Evolutionary conservation across 2,113 vertebrate genomes (phyloP).

Genomic region (Perca fluviatilis): DNA sequence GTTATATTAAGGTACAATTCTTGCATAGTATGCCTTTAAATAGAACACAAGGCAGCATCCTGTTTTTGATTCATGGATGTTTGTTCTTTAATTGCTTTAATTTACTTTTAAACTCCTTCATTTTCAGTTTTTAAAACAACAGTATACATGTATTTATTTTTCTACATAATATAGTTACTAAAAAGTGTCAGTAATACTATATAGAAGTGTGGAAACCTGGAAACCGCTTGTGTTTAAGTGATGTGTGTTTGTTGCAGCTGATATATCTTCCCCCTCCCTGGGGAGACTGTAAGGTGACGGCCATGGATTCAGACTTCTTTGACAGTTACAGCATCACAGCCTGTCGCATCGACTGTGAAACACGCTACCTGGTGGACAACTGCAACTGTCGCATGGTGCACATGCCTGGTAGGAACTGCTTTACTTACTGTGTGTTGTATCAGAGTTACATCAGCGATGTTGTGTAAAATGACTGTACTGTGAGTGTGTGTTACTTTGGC

Average conservation of each 20-base stretch:
- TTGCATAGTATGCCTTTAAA: not conserved
- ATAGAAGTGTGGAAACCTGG: not conserved
- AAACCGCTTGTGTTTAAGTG: not conserved
- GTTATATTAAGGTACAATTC: no score
- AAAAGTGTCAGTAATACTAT: not conserved
- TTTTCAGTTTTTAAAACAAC: not conserved
- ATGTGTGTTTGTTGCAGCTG: constrained; percentile 83
- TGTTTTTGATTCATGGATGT: not conserved
- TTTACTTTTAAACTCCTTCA: not conserved
- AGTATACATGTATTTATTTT: not conserved
- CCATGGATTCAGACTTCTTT: constrained; percentile 95
- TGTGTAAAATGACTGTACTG: not conserved
- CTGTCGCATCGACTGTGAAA: constrained; percentile 98
- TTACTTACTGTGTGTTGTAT: not conserved
- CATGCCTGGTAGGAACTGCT: constrained; percentile 90
- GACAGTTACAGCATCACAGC: constrained; percentile 97
- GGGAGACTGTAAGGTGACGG: constrained; percentile 94
- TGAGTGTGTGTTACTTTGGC: constrained; percentile 45
- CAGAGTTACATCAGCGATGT: constrained; percentile 9
- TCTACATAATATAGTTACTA: not conserved
- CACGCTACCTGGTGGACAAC: constrained; percentile 97
- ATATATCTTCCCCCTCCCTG: constrained; percentile 96
- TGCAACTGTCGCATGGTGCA: constrained; percentile 99
- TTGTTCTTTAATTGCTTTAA: constrained; percentile 8
- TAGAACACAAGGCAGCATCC: not conserved